Evolutionary conservation across 2,888 invertebrate genomes (phyloP).

Genomic region (Acleris sparsana): DNA sequence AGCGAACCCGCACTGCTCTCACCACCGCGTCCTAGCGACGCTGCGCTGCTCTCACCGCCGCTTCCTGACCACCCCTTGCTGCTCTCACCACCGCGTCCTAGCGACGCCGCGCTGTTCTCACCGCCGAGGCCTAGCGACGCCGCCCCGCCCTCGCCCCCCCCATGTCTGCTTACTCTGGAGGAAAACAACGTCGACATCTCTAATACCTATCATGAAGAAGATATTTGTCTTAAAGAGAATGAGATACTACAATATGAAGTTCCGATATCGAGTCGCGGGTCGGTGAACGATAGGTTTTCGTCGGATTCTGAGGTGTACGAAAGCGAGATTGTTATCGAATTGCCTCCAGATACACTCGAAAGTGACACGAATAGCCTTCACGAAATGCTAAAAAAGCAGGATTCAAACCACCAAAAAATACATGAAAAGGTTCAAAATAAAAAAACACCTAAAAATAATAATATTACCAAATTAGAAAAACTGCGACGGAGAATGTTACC

Average conservation of each 20-base stretch:
- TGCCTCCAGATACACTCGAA: conserved; percentile 20
- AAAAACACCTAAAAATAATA: conserved; percentile 46
- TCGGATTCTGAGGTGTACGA: conserved; percentile 25
- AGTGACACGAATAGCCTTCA: conserved; percentile 12
- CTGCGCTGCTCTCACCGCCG: conserved; percentile 1
- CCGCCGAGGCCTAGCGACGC: too few species aligned
- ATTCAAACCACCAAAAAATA: neutral
- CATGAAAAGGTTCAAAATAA: conserved; percentile 18
- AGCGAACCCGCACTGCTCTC: too few species aligned
- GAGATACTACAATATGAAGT: conserved; percentile 25
- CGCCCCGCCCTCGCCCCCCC: neutral
- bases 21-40: too few species aligned
- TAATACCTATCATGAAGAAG: neutral
- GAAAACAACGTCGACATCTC: neutral
- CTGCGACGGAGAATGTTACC: conserved; percentile 57
- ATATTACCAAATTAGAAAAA: conserved; percentile 59
- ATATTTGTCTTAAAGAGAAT: conserved; percentile 9
- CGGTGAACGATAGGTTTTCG: neutral
- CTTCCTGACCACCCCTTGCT: neutral
- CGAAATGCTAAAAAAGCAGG: conserved; percentile 21
- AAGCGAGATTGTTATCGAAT: conserved; percentile 22
- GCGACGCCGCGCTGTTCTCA: too few species aligned
- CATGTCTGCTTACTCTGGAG: neutral
- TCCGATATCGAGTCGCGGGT: conserved; percentile 1
- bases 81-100: neutral